Conservation (phyloP, 2,888 invertebrate genomes). For the Spicauda simplicius region DNA sequence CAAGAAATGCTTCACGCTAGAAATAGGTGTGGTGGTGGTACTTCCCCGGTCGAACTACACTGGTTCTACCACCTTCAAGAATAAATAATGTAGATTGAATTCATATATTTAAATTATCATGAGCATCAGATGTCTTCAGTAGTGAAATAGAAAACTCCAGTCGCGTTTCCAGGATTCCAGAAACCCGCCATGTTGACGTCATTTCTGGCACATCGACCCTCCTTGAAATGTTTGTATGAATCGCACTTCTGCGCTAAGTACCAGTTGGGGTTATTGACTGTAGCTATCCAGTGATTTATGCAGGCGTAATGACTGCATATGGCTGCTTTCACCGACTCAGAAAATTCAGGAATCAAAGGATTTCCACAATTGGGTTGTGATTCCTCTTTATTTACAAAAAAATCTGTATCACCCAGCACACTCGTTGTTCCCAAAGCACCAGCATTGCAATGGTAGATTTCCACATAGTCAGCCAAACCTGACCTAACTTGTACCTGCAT, state of each 20-base stretch:
- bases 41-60: too few species aligned
- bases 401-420: slow-evolving; percentile 83
- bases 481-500: slow-evolving; percentile 77
- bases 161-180: slow-evolving; percentile 70
- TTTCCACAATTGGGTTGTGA: slow-evolving; percentile 83
- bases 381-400: slow-evolving; percentile 85
- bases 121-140: slow-evolving; percentile 59
- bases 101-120: slow-evolving; percentile 21
- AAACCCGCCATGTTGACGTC: slow-evolving; percentile 66
- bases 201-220: slow-evolving; percentile 57
- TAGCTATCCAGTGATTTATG: slow-evolving; percentile 65
- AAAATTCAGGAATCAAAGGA: slow-evolving; percentile 64
- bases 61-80: too few species aligned
- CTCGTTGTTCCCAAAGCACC: slow-evolving; percentile 79
- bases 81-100: not conserved
- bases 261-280: slow-evolving; percentile 62
- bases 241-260: slow-evolving; percentile 69
- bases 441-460: slow-evolving; percentile 86
- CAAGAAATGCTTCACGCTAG: too few species aligned
- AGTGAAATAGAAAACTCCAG: slow-evolving; percentile 70
- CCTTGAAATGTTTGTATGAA: slow-evolving; percentile 61
- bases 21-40: too few species aligned
- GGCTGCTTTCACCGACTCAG: slow-evolving; percentile 69
- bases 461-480: slow-evolving; percentile 85
- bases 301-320: slow-evolving; percentile 72